Percentiles rank a stretch among this genome's conserved stretches.
Evolutionary conservation across 1,140 invertebrate species (phyloP).

Genomic region (Rhagoletis zephyria): DNA sequence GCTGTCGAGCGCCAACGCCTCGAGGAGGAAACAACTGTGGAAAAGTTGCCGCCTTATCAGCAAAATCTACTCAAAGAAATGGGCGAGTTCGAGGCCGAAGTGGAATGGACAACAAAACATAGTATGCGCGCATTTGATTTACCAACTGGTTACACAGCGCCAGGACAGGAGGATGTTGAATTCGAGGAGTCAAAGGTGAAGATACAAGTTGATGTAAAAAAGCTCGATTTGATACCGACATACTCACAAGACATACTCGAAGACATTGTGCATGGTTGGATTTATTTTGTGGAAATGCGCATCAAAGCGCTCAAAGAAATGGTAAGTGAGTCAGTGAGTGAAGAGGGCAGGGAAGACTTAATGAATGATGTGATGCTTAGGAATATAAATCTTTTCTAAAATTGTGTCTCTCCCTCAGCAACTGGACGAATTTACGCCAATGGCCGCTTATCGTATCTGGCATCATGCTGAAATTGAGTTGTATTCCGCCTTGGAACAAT

Average conservation of each 20-base stretch:
- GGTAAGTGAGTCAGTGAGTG: constrained; percentile 68
- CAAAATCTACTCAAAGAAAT: constrained; percentile 65
- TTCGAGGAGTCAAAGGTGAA: constrained; percentile 75
- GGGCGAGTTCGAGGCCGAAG: constrained; percentile 64
- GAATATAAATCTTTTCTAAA: constrained; percentile 48
- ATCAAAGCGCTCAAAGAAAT: constrained; percentile 76
- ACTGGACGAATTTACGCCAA: constrained; percentile 81
- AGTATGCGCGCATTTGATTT: constrained; percentile 80
- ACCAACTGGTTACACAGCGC: constrained; percentile 76
- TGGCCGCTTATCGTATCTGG: constrained; percentile 89
- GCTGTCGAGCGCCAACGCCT: constrained; percentile 65
- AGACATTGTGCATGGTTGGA: constrained; percentile 78
- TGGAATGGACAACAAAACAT: constrained; percentile 78
- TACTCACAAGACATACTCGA: constrained; percentile 77
- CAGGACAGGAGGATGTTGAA: constrained; percentile 70
- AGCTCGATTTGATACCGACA: constrained; percentile 73
- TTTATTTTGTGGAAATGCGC: constrained; percentile 77
- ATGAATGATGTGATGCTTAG: no score
- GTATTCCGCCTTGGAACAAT: constrained; percentile 84
- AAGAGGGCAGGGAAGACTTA: no score
- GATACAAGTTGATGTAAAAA: constrained; percentile 73
- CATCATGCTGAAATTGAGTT: constrained; percentile 83
- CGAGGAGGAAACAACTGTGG: constrained; percentile 62
- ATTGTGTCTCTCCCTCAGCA: constrained; percentile 60
- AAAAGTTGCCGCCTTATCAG: constrained; percentile 64